Percentiles rank a stretch among this genome's conserved stretches.
These are phyloP conservation scores for Scortum barcoo DNA, from an alignment of 2,113 vertebrate genomes.

Conservation along the genomic window DNA sequence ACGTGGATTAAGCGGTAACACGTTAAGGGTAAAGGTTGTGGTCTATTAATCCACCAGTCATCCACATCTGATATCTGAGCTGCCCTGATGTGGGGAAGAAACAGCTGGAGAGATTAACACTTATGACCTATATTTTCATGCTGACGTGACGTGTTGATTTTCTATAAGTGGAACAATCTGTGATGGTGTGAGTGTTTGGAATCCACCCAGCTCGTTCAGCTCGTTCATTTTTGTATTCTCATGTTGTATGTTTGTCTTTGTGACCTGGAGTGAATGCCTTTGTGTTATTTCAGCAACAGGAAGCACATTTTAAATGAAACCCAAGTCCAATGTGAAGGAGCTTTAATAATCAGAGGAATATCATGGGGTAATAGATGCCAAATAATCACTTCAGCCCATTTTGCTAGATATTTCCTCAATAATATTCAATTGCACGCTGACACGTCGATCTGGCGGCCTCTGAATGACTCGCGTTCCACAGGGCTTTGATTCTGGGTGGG, in stretches of 20 bases:
- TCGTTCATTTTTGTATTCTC: neutral
- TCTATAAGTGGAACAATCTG: neutral
- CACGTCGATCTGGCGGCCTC: neutral
- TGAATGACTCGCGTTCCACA: neutral
- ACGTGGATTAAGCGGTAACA: constrained; percentile 21
- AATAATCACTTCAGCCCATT: neutral
- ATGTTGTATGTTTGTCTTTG: neutral
- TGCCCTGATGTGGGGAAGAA: constrained; percentile 47
- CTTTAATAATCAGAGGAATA: neutral
- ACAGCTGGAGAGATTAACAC: constrained; percentile 64
- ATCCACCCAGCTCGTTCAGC: neutral
- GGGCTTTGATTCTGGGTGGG: constrained; percentile 23
- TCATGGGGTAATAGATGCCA: neutral
- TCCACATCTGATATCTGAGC: constrained; percentile 38
- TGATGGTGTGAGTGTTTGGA: neutral
- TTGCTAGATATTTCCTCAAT: neutral
- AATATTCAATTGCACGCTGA: neutral
- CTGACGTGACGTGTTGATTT: constrained; percentile 10
- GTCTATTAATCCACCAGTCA: constrained; percentile 55
- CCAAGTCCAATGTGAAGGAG: neutral
- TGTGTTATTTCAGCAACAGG: neutral
- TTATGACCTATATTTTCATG: constrained; percentile 67
- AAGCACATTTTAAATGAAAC: neutral
- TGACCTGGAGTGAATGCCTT: neutral
- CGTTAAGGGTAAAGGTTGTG: constrained; percentile 26